Conservation (phyloP, 2,888 invertebrate species). For the Pachydiplax longipennis region DNA sequence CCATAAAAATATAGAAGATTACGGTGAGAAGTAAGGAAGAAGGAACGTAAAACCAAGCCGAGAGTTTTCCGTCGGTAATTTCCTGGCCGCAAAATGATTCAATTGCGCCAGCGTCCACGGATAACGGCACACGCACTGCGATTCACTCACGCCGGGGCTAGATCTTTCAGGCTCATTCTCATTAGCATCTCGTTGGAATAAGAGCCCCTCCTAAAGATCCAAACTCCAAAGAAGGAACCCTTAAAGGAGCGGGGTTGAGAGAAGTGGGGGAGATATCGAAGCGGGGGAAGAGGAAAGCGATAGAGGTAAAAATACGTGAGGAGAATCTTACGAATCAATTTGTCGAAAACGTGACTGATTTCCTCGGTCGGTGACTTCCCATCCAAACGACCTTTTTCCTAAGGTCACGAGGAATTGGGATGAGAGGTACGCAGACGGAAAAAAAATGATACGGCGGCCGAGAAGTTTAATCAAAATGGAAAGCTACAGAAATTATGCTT, state of each 20-base stretch:
- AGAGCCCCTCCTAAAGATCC: neutral
- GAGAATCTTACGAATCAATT: constrained; percentile 29
- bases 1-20: too few species aligned
- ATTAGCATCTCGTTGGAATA: constrained; percentile 25
- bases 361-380: constrained; percentile 2
- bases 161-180: neutral
- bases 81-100: neutral
- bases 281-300: neutral
- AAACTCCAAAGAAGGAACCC: neutral
- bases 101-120: neutral
- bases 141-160: neutral
- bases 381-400: neutral
- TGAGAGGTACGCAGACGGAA: neutral
- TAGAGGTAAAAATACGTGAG: neutral
- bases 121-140: neutral
- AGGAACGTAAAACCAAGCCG: too few species aligned
- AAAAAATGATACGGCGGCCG: neutral
- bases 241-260: neutral
- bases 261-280: neutral
- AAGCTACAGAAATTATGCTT: neutral
- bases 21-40: too few species aligned
- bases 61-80: too few species aligned
- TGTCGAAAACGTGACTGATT: constrained; percentile 38
- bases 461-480: neutral
- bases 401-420: neutral